phyloP scores from a whole-genome alignment of 2,888 invertebrate genomes.

The Drosophila colorata region DNA sequence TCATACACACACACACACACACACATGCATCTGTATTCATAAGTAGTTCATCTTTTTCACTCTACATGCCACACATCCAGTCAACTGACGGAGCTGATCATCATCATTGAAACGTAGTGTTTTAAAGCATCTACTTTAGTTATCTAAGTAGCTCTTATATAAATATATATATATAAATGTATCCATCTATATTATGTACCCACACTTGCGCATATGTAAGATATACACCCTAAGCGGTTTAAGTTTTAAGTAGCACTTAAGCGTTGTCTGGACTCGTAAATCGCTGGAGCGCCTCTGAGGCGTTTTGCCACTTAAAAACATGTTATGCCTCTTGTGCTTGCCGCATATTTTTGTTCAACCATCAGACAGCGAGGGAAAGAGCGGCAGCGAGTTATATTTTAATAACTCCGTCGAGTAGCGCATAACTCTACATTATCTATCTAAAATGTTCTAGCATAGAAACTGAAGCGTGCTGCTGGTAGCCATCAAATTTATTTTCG shows the following conservation, averaged over 20 bases:
- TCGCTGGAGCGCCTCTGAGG: conserved; percentile 58
- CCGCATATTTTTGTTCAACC: conserved; percentile 25
- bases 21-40: conserved; percentile 21
- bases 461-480: not conserved
- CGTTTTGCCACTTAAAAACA: conserved; percentile 62
- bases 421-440: conserved; percentile 18
- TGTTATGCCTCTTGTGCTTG: conserved; percentile 43
- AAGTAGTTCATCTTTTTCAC: conserved; percentile 37
- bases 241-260: conserved; percentile 81
- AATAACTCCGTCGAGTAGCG: conserved; percentile 35
- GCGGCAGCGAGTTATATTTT: conserved; percentile 27
- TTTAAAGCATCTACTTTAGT: conserved; percentile 47
- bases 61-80: conserved; percentile 48
- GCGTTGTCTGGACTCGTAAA: conserved; percentile 75
- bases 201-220: conserved; percentile 37
- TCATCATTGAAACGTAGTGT: conserved; percentile 82
- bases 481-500: conserved; percentile 33
- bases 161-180: conserved; percentile 6
- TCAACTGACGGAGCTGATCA: conserved; percentile 73
- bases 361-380: not conserved
- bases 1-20: conserved; percentile 24
- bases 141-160: conserved; percentile 56
- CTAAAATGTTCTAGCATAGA: conserved; percentile 12
- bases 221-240: conserved; percentile 69
- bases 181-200: conserved; percentile 14